Conservation (phyloP, 2,888 invertebrate genomes). For the Pardosa pseudoannulata region DNA sequence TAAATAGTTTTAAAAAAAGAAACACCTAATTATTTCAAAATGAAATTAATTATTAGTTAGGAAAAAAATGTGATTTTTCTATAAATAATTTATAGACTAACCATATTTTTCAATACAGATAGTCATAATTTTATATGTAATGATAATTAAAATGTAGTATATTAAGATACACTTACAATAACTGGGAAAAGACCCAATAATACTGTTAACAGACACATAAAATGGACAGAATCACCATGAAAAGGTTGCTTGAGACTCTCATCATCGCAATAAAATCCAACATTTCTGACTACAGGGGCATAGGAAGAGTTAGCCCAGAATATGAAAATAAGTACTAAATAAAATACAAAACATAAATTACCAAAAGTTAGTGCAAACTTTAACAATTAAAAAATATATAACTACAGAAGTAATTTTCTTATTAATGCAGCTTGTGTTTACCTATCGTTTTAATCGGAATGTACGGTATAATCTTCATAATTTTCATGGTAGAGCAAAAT, state of each 20-base stretch:
- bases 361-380: not conserved
- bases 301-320: conserved; percentile 50
- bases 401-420: not conserved
- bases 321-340: conserved; percentile 51
- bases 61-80: too few relatives aligned
- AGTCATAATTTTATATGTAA: too few relatives aligned
- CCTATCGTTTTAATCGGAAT: not conserved
- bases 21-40: too few relatives aligned
- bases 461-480: not conserved
- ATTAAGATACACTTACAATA: conserved; percentile 81
- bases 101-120: too few relatives aligned
- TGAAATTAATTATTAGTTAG: too few relatives aligned
- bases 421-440: not conserved
- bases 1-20: too few relatives aligned
- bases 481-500: too few relatives aligned
- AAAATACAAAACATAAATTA: not conserved
- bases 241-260: conserved; percentile 83
- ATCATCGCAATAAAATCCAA: conserved; percentile 85
- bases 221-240: conserved; percentile 84
- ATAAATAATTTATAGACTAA: too few relatives aligned
- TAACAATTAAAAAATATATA: not conserved
- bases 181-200: conserved; percentile 81
- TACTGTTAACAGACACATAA: conserved; percentile 80
- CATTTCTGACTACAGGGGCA: conserved; percentile 35
- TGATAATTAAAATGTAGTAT: too few relatives aligned